Conservation (phyloP, 1,140 invertebrate genomes). For the Marisa cornuarietis region DNA sequence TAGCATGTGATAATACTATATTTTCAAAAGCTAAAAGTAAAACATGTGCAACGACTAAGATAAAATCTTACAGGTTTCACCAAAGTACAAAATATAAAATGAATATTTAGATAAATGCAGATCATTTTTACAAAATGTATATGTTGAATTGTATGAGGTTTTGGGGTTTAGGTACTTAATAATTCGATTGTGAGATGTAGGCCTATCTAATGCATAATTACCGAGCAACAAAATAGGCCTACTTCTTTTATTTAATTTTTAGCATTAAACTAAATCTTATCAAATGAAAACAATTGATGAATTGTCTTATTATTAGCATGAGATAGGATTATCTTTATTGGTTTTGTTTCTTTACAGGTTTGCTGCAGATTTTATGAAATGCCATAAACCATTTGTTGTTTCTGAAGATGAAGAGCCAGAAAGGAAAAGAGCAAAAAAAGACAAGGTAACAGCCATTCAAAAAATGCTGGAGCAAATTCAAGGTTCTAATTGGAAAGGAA, state of each 20-base stretch:
- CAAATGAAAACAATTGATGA: neutral
- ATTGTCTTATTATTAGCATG: neutral
- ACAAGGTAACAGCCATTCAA: constrained; percentile 26
- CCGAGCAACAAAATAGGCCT: too few species aligned
- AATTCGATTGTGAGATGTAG: neutral
- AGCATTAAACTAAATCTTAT: too few species aligned
- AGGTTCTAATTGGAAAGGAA: neutral
- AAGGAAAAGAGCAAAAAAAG: constrained; percentile 40
- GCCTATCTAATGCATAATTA: neutral
- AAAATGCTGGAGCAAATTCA: neutral
- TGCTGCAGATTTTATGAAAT: constrained; percentile 36
- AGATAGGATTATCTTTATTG: neutral
- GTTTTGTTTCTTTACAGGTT: constrained; percentile 28
- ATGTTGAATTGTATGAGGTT: constrained; percentile 1
- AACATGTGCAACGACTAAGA: too few species aligned
- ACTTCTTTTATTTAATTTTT: too few species aligned
- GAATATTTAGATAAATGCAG: neutral
- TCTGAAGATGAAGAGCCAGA: constrained; percentile 27
- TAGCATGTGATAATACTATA: too few species aligned
- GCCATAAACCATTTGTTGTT: constrained; percentile 31
- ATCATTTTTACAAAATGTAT: neutral
- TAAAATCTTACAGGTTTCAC: too few species aligned
- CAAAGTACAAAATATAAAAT: too few species aligned
- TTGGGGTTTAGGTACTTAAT: neutral
- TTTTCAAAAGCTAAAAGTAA: too few species aligned